phyloP scores from a whole-genome alignment of 2,888 invertebrate species.

The Chirona hameri region DNA sequence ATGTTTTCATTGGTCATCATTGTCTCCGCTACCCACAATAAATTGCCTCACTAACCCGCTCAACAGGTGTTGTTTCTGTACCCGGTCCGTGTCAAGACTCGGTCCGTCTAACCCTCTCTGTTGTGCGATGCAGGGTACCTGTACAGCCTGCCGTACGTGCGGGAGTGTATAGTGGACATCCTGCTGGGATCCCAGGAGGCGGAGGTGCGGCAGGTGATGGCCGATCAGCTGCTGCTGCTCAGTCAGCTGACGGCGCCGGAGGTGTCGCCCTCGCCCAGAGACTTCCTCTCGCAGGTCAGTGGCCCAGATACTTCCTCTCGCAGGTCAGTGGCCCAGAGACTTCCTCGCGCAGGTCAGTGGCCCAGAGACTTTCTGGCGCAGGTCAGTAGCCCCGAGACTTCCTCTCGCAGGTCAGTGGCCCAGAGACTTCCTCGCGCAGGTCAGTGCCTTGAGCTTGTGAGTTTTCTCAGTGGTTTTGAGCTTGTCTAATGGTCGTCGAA shows the following conservation, averaged over 20 bases:
- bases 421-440: constrained; percentile 28
- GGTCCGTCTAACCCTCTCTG: too few relatives aligned
- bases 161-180: constrained; percentile 51
- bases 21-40: too few relatives aligned
- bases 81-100: too few relatives aligned
- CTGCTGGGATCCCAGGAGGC: constrained; percentile 48
- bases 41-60: too few relatives aligned
- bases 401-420: constrained; percentile 38
- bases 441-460: too few relatives aligned
- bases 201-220: constrained; percentile 47
- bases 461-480: too few relatives aligned
- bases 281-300: constrained; percentile 40
- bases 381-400: too few relatives aligned
- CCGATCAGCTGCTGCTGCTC: constrained; percentile 48
- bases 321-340: constrained; percentile 27
- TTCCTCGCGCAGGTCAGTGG: not conserved
- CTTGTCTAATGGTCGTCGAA: too few relatives aligned
- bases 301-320: constrained; percentile 33
- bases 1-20: too few relatives aligned
- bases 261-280: constrained; percentile 40
- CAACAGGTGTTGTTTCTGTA: too few relatives aligned
- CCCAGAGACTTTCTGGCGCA: too few relatives aligned
- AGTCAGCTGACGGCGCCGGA: constrained; percentile 42
- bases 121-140: constrained; percentile 44
- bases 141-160: constrained; percentile 48